Base-by-base conservation (phyloP, 2,113 vertebrate genomes). In the Colossoma macropomum region DNA sequence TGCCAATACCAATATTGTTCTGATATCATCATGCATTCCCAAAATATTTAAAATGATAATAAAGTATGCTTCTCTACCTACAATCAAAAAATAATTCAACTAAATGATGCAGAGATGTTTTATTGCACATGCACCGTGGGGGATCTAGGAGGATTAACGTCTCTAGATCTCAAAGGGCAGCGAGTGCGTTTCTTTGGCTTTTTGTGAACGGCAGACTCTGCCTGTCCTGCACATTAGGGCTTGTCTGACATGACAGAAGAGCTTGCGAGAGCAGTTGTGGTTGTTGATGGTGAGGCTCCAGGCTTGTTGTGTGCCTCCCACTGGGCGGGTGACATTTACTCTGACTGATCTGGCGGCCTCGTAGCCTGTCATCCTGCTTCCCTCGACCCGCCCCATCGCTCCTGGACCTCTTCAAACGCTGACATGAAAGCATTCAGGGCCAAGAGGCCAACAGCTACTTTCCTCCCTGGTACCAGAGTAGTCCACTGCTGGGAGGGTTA, bases 401-500 rank as follows among this genome's bases (percentile, higher is more conserved):
- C 78, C 79, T 70, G 4, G 2, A 74, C 68, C 79, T 77, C 87
- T 89, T 92, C 89, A 93, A 91, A 92, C 12, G 89, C 84, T 74
- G 68, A 81, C 84, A 91, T 87, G 79, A 91, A 88, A 90, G 87
- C 75, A 56, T 48, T 79, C 50, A 16, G 63, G 75, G 75, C 52
- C 75, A 72, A 60, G 70, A 60, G 23, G 50, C 23, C 75, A 38
- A 70, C 32, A 54, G 54, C 59, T 62, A 25, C 66, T 74, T 45
- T 45, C 7, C 41, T 75, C 27, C 52, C 27, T 77, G 28, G 69
- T 45, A 72, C 75, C 62, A 79, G 34, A 81, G 38, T 45, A 52
- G 27, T 13, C 60, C 48, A 34, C 27, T 34, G 70, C 13, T 9
- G 32, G 54, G 27, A 30, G 25, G 25, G 28, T 52, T 52, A 25